These are phyloP conservation scores for Lordiphosa clarofinis DNA, from an alignment of 1,140 invertebrate species.

Conservation along the genomic window DNA sequence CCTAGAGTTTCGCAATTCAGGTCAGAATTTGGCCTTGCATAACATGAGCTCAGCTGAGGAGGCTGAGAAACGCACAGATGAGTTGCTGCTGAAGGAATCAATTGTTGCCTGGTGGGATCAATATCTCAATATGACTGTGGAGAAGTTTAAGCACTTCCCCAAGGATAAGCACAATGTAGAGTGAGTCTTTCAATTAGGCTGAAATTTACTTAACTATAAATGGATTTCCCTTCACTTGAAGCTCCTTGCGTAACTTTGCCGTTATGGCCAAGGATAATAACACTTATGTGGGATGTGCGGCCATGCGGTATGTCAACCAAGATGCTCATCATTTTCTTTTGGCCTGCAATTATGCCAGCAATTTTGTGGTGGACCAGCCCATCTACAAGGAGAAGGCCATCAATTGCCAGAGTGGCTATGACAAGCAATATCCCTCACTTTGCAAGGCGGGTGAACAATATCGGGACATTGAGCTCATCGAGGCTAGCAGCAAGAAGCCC, in stretches of 20 bases:
- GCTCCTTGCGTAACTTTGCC: conserved; percentile 50
- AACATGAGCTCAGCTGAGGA: conserved; percentile 12
- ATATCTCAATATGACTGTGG: conserved; percentile 22
- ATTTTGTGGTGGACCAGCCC: conserved; percentile 25
- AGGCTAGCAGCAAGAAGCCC: conserved; percentile 15
- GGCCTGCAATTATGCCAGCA: conserved; percentile 59
- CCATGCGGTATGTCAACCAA: conserved; percentile 18
- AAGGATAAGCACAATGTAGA: conserved; percentile 32
- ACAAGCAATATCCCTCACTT: conserved; percentile 28
- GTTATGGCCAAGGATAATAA: conserved; percentile 58
- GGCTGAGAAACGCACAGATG: conserved; percentile 4
- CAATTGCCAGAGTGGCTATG: conserved; percentile 44
- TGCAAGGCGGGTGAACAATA: conserved; percentile 47
- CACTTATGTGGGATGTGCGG: conserved; percentile 54
- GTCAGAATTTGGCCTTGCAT: conserved; percentile 42
- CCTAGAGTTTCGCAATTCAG: conserved; percentile 31
- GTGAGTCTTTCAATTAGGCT: conserved; percentile 23
- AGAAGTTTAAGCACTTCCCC: conserved; percentile 35
- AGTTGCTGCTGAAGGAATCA: conserved; percentile 26
- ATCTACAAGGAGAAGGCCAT: conserved; percentile 35
- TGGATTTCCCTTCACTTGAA: conserved; percentile 1
- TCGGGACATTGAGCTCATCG: conserved; percentile 7
- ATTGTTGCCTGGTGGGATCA: conserved; percentile 53
- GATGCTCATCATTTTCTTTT: conserved; percentile 33
- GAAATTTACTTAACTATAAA: background rate